Evolutionary conservation across 2,113 vertebrate genomes (phyloP), one percentile per base, ranked within the genome.

Genomic region (Nycticebus coucang): DNA sequence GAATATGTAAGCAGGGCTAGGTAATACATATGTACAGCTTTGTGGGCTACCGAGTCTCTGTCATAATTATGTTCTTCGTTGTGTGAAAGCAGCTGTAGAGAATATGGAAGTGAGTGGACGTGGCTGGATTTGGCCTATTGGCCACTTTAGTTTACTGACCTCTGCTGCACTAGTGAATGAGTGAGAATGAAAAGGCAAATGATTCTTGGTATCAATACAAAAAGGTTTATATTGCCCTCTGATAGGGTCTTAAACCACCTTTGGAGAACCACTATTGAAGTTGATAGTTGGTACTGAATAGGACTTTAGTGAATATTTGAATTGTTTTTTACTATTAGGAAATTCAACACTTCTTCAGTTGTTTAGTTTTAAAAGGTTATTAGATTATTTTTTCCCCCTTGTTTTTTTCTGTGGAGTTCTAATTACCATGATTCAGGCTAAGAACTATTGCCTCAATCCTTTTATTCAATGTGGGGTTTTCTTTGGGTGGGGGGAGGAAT

Each of bases 271-370:
- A 41, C n/a, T 64, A 0, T 26, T 77, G 55, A 72, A 82, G 30
- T n/a, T 45, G 77, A 57, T 81, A 55, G 79, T n/a, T 45, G 74
- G 81, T 69, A 12, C 53, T 59, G 57, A n/a, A 19, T 28, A 84
- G 60, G 22, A 81, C n/a, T 53, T 84, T 37, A 22, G 45, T 72
- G 11, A 50, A 28, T 75, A 62, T 90, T 69, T 84, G 80, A 77
- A 80, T 93, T 69, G 45, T 82, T 74, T 59, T 89, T 89, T 86
- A 66, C 18, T 85, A 21, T 66, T 91, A 94, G 59, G 50, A 71
- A 81, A 85, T 80, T 53, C 57, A 74, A 0, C 12, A 26, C 57
- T 53, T 72, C 17, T 62, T 91, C 15, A 64, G 15, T 93, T 83
- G 14, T 57, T 93, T 66, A 37, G 30, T 60, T 94, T 83, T 72